Conservation (phyloP, 2,113 vertebrate genomes). For the Xiphophorus maculatus region DNA sequence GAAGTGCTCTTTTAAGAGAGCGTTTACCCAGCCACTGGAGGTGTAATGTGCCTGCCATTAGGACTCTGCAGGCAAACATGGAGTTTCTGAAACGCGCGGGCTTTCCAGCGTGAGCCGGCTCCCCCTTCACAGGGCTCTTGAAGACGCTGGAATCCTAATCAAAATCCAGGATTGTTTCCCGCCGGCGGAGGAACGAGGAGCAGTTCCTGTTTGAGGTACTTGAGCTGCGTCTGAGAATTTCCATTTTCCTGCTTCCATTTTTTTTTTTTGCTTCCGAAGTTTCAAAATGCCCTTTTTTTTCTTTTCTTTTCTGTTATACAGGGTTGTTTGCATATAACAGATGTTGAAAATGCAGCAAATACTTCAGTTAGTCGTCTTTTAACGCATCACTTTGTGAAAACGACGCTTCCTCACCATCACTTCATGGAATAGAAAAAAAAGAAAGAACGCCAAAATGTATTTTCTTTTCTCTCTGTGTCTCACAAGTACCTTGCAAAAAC, state of each 20-base stretch:
- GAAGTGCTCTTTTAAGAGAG: slow-evolving; percentile 64
- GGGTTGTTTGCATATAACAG: background rate
- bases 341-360: background rate
- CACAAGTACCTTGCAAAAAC: background rate
- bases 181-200: slow-evolving; percentile 2
- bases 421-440: too few species aligned
- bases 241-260: background rate
- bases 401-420: too few species aligned
- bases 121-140: background rate
- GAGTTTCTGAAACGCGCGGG: slow-evolving; percentile 31
- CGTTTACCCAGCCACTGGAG: slow-evolving; percentile 61
- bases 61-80: slow-evolving; percentile 61
- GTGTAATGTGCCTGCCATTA: slow-evolving; percentile 63
- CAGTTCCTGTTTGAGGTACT: background rate
- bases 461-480: too few species aligned
- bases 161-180: slow-evolving; percentile 42
- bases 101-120: slow-evolving; percentile 4
- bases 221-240: background rate
- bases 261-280: background rate
- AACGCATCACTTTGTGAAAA: too few species aligned
- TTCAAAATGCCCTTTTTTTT: background rate
- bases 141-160: slow-evolving; percentile 28
- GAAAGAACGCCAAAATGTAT: too few species aligned
- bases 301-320: too few species aligned
- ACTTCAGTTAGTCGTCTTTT: too few species aligned